These are phyloP conservation scores for Myrmecophaga tridactyla DNA, from an alignment of 2,113 vertebrate genomes.

Conservation along the genomic window DNA sequence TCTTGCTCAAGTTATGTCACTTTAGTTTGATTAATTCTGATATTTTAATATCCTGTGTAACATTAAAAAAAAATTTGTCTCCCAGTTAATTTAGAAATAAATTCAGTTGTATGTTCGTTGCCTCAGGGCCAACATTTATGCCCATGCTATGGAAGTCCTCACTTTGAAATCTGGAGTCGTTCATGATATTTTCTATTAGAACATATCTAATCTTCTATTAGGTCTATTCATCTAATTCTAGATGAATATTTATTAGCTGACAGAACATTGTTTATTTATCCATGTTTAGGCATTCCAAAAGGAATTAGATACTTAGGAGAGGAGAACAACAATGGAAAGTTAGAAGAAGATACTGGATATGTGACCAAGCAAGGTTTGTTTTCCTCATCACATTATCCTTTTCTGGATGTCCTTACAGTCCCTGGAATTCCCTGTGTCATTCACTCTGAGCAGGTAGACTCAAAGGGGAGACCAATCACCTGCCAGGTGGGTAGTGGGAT, in stretches of 20 bases:
- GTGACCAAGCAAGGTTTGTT: not conserved
- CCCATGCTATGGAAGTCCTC: not conserved
- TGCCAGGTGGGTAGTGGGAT: not conserved
- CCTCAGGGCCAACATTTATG: not conserved
- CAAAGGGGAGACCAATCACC: not conserved
- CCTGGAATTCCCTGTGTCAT: not conserved
- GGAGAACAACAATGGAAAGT: not conserved
- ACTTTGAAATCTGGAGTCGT: slow-evolving; percentile 9
- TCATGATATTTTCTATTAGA: not conserved
- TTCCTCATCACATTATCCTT: not conserved
- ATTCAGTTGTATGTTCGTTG: not conserved
- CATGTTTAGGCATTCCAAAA: not conserved
- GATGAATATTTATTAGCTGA: slow-evolving; percentile 31
- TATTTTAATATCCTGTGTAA: not conserved
- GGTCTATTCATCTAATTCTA: not conserved
- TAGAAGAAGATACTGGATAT: not conserved
- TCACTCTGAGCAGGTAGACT: not conserved
- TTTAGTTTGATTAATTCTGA: not conserved
- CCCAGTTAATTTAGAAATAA: not conserved
- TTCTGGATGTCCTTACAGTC: not conserved
- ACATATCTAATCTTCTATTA: no score
- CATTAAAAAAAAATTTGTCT: not conserved
- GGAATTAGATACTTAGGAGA: not conserved
- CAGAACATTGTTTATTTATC: not conserved
- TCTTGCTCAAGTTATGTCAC: not conserved